Conservation (phyloP, 2,113 vertebrate genomes). For the Lasiurus cinereus region DNA sequence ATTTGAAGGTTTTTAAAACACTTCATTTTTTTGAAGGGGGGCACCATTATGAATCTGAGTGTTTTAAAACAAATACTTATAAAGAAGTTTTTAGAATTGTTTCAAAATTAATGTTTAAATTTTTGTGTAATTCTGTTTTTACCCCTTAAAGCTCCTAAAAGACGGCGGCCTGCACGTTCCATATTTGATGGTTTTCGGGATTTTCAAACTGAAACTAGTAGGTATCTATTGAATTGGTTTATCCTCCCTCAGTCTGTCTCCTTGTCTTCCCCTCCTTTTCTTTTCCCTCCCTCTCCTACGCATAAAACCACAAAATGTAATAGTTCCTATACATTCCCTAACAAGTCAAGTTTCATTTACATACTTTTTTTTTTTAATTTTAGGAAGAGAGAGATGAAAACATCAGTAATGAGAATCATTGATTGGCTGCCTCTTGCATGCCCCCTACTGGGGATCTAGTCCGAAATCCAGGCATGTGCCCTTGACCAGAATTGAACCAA, state of each 20-base stretch:
- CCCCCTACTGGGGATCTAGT: too few species aligned
- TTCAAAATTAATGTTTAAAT: conserved; percentile 31
- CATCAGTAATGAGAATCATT: too few species aligned
- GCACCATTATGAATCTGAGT: conserved; percentile 37
- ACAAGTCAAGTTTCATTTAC: neutral
- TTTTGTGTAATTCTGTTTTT: conserved; percentile 50
- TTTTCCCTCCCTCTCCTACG: neutral
- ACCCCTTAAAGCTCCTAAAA: conserved; percentile 93
- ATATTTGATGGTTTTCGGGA: conserved; percentile 99
- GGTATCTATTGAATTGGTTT: conserved; percentile 85
- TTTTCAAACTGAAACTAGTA: conserved; percentile 99
- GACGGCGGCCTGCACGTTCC: conserved; percentile 96
- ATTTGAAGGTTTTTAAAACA: neutral
- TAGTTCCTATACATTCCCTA: neutral
- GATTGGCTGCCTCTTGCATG: too few species aligned
- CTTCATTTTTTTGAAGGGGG: conserved; percentile 9
- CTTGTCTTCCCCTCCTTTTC: neutral
- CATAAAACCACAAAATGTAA: neutral
- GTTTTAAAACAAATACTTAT: conserved; percentile 55
- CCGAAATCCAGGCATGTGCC: too few species aligned
- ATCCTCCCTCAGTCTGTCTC: neutral
- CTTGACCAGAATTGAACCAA: too few species aligned
- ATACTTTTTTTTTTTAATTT: neutral
- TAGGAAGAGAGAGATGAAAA: too few species aligned
- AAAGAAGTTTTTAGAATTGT: conserved; percentile 59